Evolutionary conservation across 2,888 invertebrate genomes (phyloP).

Genomic region (Lepidochrysops patricia): DNA sequence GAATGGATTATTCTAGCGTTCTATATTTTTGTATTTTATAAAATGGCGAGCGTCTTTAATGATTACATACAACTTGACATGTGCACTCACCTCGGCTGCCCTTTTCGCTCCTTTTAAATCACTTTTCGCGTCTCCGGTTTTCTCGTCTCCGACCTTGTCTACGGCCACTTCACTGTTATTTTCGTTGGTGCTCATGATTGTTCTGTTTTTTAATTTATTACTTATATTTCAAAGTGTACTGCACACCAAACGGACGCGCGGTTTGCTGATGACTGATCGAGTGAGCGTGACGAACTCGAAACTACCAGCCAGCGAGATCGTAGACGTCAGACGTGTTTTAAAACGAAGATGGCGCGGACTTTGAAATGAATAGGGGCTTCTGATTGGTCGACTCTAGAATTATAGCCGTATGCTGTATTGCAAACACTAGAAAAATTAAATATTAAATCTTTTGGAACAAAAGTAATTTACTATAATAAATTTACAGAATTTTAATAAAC

Average conservation of each 20-base stretch:
- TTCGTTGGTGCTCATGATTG: constrained; percentile 77
- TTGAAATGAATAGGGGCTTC: constrained; percentile 42
- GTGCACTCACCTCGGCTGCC: constrained; percentile 88
- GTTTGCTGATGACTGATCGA: constrained; percentile 82
- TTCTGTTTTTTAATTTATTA: constrained; percentile 63
- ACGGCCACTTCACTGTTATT: constrained; percentile 89
- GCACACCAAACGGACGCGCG: constrained; percentile 78
- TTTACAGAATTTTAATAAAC: neutral
- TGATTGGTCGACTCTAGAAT: constrained; percentile 55
- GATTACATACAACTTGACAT: constrained; percentile 64
- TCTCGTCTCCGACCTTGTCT: constrained; percentile 88
- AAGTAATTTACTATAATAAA: neutral
- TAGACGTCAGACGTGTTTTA: constrained; percentile 77
- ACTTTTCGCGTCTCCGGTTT: constrained; percentile 81
- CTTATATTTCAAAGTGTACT: constrained; percentile 59
- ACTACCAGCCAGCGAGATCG: constrained; percentile 5
- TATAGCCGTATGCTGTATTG: constrained; percentile 51
- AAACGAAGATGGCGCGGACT: constrained; percentile 87
- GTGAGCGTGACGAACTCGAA: constrained; percentile 38
- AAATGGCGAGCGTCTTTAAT: constrained; percentile 71
- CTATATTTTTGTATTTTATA: constrained; percentile 46
- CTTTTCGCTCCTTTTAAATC: constrained; percentile 91
- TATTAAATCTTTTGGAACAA: constrained; percentile 26
- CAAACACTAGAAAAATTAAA: neutral
- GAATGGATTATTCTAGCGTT: neutral